Evolutionary conservation across 1,140 invertebrate species (phyloP).

Genomic region (Phocides pigmalion): DNA sequence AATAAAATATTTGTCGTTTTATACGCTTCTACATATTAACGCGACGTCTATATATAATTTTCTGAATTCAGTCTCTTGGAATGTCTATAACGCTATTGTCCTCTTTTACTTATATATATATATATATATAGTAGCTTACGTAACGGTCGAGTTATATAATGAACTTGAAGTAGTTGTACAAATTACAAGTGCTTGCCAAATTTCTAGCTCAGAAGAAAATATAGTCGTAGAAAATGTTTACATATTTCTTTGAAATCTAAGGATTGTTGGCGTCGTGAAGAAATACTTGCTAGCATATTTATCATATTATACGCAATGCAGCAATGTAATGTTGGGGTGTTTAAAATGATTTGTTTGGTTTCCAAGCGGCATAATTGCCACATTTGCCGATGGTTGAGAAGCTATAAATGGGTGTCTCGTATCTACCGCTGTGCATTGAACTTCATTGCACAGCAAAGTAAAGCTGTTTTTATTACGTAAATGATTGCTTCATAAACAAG

Average conservation of each 20-base stretch:
- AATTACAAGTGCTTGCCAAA: slow-evolving; percentile 29
- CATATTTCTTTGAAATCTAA: slow-evolving; percentile 29
- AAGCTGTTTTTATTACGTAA: neutral
- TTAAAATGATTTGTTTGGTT: slow-evolving; percentile 70
- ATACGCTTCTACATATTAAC: no score
- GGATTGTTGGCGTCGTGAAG: slow-evolving; percentile 31
- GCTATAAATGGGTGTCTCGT: slow-evolving; percentile 22
- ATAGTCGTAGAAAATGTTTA: slow-evolving; percentile 25
- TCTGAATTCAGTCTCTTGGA: neutral
- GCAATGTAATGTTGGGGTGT: slow-evolving; percentile 49
- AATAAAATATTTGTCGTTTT: no score
- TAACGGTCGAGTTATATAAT: slow-evolving; percentile 21
- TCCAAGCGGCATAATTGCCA: slow-evolving; percentile 53
- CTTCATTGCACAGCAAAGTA: neutral
- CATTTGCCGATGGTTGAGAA: slow-evolving; percentile 40
- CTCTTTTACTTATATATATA: neutral
- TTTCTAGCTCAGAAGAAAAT: slow-evolving; percentile 29
- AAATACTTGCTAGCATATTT: slow-evolving; percentile 27
- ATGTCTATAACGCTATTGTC: neutral
- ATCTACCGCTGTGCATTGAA: neutral
- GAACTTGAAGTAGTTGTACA: slow-evolving; percentile 22
- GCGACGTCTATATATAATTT: neutral
- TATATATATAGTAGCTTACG: neutral
- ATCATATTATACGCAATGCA: slow-evolving; percentile 64
- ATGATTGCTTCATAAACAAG: neutral